Evolutionary conservation across 2,888 invertebrate genomes (phyloP).

Genomic region (Linyphia triangularis): DNA sequence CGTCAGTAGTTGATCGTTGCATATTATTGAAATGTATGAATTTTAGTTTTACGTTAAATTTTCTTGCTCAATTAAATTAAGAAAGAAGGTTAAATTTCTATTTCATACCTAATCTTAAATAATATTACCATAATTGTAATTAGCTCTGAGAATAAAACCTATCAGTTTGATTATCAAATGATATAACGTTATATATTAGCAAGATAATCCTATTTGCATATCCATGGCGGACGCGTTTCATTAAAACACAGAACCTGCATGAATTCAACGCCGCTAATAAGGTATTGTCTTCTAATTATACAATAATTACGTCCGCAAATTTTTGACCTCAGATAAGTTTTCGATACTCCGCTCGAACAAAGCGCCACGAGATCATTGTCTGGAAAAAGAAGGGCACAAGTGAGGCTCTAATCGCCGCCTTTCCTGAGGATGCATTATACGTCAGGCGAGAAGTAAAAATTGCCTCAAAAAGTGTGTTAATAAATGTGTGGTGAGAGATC

Average conservation of each 20-base stretch:
- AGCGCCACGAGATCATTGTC: background rate
- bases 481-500: conserved; percentile 13
- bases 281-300: conserved; percentile 38
- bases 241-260: background rate
- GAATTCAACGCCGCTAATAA: conserved; percentile 8
- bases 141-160: too few relatives aligned
- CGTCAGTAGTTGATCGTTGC: too few relatives aligned
- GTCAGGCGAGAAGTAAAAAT: conserved; percentile 11
- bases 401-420: conserved; percentile 4
- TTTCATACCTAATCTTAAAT: too few relatives aligned
- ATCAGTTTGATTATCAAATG: too few relatives aligned
- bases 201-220: too few relatives aligned
- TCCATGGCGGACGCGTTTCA: background rate
- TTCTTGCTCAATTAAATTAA: too few relatives aligned
- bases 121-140: too few relatives aligned
- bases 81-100: too few relatives aligned
- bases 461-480: conserved; percentile 32
- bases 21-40: too few relatives aligned
- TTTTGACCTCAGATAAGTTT: conserved; percentile 29
- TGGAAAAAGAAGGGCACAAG: conserved; percentile 12
- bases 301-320: conserved; percentile 12
- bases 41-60: too few relatives aligned
- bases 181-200: too few relatives aligned
- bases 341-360: background rate
- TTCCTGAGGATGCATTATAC: background rate